Base-by-base conservation (phyloP, 2,797 vertebrate genomes). In the Pteropus rufus region DNA sequence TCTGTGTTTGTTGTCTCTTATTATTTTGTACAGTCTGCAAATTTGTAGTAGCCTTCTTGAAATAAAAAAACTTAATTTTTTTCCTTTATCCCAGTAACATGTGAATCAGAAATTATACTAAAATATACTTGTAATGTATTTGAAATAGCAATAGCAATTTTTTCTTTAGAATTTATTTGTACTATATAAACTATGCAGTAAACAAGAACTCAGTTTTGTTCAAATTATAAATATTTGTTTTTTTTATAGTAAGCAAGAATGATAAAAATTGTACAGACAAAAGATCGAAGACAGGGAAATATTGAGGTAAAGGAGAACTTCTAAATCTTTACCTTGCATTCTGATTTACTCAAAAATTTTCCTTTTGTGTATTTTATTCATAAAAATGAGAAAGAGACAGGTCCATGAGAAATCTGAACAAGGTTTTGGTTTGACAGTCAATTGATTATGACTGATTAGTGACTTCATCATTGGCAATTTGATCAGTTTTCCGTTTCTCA, bases 361-460 rank as follows among this genome's bases (percentile, higher is more conserved):
- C 10, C 29, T 54, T 76, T 89, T 69, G 34, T 58, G 7, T 70
- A 60, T 84, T 95, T 95, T 24, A 84, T 83, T 93, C 77, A 93
- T 36, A 90, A 86, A 90, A 90, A 81, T 82, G 80, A 86, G 12
- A 60, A 89, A 92, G 14, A 5, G 10, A 19, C 6, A 84, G 7
- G 82, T 52, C 15, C 7, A 8, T 70, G 34, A 67, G 52, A 73
- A 95, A 89, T 67, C 24, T 91, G 94, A 97, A 92, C 0, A 91
- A 41, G 7, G 80, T 90, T 97, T 95, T 95, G 96, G 95, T 97
- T 96, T 98, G 98, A 98, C 97, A 98, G 96, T 96, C 97, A 97
- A 95, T 98, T 98, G 98, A 98, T 97, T 97, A 96, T 98, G 96
- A 97, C 91, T 97, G 97, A 98, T 98, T 96, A 93, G 94, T 98